Conservation (phyloP, 2,888 invertebrate genomes). For the Drosophila dives region DNA sequence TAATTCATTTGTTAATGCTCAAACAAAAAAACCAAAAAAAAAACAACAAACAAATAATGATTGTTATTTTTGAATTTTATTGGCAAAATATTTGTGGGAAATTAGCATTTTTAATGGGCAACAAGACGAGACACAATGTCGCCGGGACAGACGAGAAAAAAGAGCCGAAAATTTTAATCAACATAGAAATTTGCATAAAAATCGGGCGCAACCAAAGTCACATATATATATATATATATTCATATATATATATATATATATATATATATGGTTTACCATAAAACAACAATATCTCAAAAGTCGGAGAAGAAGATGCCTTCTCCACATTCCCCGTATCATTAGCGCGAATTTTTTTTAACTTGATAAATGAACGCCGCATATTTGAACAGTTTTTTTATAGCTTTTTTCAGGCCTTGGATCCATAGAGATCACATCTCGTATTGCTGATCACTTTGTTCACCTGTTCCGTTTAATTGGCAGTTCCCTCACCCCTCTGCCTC, state of each 20-base stretch:
- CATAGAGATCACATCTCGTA: conserved; percentile 22
- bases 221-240: background rate
- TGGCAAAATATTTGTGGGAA: conserved; percentile 42
- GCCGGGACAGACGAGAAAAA: conserved; percentile 42
- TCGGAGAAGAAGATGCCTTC: conserved; percentile 24
- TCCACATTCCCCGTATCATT: conserved; percentile 65
- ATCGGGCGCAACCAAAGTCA: conserved; percentile 42
- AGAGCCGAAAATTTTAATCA: conserved; percentile 26
- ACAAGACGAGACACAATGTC: conserved; percentile 76
- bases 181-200: conserved; percentile 62
- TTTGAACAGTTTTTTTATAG: conserved; percentile 39
- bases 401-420: conserved; percentile 2
- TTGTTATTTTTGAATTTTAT: conserved; percentile 16
- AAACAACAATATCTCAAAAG: conserved; percentile 67
- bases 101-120: conserved; percentile 76
- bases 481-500: conserved; percentile 7
- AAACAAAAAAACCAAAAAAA: conserved; percentile 41
- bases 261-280: conserved; percentile 58
- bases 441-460: conserved; percentile 65
- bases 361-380: conserved; percentile 60
- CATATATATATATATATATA: background rate
- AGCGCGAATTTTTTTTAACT: conserved; percentile 53
- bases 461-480: conserved; percentile 72
- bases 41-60: background rate
- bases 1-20: conserved; percentile 70